A percentile compares a stretch with the other conserved stretches of the same genome.
Conservation (phyloP, 2,113 vertebrate species). For the Benitochromis conjunctus region DNA sequence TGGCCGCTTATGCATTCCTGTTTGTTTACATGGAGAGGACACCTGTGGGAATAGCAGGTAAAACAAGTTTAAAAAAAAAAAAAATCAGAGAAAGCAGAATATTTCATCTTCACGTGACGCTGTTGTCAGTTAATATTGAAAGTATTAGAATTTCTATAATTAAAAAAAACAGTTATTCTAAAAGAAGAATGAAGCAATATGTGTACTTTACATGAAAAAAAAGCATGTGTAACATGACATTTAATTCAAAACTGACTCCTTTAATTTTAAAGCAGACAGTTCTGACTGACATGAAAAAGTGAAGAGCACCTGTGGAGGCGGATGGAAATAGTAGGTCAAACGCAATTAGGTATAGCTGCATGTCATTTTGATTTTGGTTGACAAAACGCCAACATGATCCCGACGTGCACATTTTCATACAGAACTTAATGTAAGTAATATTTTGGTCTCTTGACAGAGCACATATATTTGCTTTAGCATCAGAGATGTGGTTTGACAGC, state of each 20-base stretch:
- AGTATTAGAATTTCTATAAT: not conserved
- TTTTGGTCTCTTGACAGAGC: not conserved
- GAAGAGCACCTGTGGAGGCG: not conserved
- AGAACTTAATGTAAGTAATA: not conserved
- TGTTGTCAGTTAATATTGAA: not conserved
- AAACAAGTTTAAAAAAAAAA: not conserved
- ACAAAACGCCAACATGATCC: not conserved
- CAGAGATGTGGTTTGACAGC: not conserved
- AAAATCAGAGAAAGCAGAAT: not conserved
- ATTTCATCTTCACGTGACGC: not conserved
- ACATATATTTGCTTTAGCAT: not conserved
- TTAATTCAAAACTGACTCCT: not conserved
- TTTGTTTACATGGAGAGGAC: constrained; percentile 21
- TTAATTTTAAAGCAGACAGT: not conserved
- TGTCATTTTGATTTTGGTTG: not conserved
- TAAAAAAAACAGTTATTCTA: not conserved
- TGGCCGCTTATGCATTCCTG: not conserved
- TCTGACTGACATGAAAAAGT: not conserved
- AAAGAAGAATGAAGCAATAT: not conserved
- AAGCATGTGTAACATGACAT: not conserved
- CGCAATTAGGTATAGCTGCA: not conserved
- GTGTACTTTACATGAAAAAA: not conserved
- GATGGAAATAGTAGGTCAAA: not conserved
- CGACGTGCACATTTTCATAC: not conserved
- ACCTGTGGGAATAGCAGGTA: constrained; percentile 17